These are phyloP conservation scores for Stegana nigrithorax DNA, from an alignment of 2,888 invertebrate species.

Conservation along the genomic window DNA sequence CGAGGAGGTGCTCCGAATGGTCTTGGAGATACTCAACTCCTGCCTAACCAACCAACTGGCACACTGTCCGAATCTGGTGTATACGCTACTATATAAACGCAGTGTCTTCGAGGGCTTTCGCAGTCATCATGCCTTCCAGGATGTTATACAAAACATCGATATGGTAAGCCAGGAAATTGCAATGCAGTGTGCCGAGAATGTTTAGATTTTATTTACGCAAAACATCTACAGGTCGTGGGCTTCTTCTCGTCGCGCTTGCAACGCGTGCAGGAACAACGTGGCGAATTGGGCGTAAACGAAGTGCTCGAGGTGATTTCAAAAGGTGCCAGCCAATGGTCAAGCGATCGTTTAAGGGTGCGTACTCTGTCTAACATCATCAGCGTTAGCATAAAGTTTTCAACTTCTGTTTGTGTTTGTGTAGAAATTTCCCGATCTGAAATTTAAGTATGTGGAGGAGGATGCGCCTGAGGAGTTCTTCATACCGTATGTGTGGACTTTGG, in stretches of 20 bases:
- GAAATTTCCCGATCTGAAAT: conserved; percentile 99
- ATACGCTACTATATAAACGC: conserved; percentile 93
- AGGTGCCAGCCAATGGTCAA: conserved; percentile 93
- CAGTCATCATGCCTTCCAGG: conserved; percentile 89
- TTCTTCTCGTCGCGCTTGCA: conserved; percentile 74
- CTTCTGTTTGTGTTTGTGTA: conserved; percentile 67
- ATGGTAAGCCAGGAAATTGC: conserved; percentile 74
- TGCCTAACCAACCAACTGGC: conserved; percentile 88
- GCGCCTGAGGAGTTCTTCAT: conserved; percentile 99
- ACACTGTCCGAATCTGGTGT: conserved; percentile 92
- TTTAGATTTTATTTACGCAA: no score
- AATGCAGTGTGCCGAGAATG: no score
- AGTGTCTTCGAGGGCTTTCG: conserved; percentile 89
- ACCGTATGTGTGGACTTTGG: conserved; percentile 97
- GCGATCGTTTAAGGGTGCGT: conserved; percentile 88
- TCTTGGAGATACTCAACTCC: conserved; percentile 97
- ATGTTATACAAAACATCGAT: conserved; percentile 94
- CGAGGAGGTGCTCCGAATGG: conserved; percentile 96
- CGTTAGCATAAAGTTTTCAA: conserved; percentile 8
- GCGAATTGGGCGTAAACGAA: conserved; percentile 85
- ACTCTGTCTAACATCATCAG: neutral
- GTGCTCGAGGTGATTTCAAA: conserved; percentile 90
- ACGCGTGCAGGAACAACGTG: conserved; percentile 74
- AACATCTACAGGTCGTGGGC: conserved; percentile 72
- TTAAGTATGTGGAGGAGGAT: conserved; percentile 99